phyloP scores from a whole-genome alignment of 2,888 invertebrate species.

The Anoplius nigerrimus region DNA sequence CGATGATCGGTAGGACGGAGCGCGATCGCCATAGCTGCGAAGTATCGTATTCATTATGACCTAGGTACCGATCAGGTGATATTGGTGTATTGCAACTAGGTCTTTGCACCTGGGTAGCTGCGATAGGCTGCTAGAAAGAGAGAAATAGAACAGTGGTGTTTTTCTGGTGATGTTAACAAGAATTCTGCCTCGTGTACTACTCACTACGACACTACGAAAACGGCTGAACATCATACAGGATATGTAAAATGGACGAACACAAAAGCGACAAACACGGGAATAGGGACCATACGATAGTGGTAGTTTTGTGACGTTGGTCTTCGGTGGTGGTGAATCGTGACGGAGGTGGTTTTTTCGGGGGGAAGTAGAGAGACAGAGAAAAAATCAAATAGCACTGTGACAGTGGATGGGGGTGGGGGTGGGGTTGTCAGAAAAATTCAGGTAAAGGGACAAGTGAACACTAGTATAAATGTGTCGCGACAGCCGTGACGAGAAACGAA shows the following conservation, averaged over 20 bases:
- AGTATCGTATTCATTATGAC: constrained; percentile 57
- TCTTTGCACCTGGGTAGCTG: constrained; percentile 75
- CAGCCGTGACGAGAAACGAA: constrained; percentile 34
- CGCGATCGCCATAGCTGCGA: constrained; percentile 46
- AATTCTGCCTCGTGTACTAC: constrained; percentile 72
- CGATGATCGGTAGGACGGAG: constrained; percentile 39
- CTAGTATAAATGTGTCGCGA: constrained; percentile 34
- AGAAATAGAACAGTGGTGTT: constrained; percentile 75
- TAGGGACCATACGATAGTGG: constrained; percentile 13
- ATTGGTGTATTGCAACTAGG: constrained; percentile 70
- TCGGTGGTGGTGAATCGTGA: constrained; percentile 13
- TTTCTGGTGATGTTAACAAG: constrained; percentile 71
- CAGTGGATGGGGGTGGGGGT: neutral
- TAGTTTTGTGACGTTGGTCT: constrained; percentile 5
- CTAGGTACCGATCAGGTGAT: constrained; percentile 70
- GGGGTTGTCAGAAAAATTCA: neutral
- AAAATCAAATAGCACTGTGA: constrained; percentile 26
- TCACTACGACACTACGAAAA: constrained; percentile 73
- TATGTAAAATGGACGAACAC: constrained; percentile 67
- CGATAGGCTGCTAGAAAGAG: constrained; percentile 76
- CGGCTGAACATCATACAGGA: constrained; percentile 63
- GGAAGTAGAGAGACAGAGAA: neutral
- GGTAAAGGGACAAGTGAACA: constrained; percentile 22
- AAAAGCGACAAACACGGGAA: constrained; percentile 71
- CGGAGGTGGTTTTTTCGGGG: constrained; percentile 22